Base-by-base conservation (phyloP, 2,888 invertebrate species). In the Rhimphoctona megacephalus region DNA sequence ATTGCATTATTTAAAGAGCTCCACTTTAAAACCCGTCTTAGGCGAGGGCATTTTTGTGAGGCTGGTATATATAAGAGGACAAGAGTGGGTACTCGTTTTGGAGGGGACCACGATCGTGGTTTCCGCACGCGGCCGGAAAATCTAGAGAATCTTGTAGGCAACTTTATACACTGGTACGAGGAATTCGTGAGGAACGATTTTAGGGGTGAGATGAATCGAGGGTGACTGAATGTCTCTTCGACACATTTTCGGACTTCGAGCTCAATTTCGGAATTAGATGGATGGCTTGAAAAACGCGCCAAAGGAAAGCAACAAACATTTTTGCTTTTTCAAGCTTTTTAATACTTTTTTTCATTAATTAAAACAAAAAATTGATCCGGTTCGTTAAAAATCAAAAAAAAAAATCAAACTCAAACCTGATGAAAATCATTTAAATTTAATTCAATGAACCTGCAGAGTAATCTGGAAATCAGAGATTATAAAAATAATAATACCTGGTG, bases 1-100 rank as follows among this genome's bases (percentile, higher is more conserved):
- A 94, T 94, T 93, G 92, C 92, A 94, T 94, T 94, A 94, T 94
- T 94, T 94, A 93, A 93, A 93, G 93, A 94, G 92, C 90, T 90
- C 89, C 90, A 90, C 91, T 92, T 92, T 90, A 78, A 88, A 86
- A 90, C 90, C 89, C 89, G 91, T 90, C 89, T 88, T 85, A 85
- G 70, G 64, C 46, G 73, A 67, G 87, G 84, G 78, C 87, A 73
- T 80, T 81, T 85, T 85, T 70, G 86, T 84, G 64, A 66, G 54
- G 84, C 11, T 64, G 66, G 69, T 64, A 17, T 61, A 61, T 61
- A 61, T 61, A 79, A 70, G 81, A 77, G 74, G 81, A 9, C 67
- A 67, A 46, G 69, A 87, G 86, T 87, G 87, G 61, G 74, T 84
- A 83, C 89, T 89, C 88, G 72, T 85, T 87, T 83, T 70, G 88